Evolutionary conservation across 2,888 invertebrate genomes (phyloP).

Genomic region (Oscheius sp.): DNA sequence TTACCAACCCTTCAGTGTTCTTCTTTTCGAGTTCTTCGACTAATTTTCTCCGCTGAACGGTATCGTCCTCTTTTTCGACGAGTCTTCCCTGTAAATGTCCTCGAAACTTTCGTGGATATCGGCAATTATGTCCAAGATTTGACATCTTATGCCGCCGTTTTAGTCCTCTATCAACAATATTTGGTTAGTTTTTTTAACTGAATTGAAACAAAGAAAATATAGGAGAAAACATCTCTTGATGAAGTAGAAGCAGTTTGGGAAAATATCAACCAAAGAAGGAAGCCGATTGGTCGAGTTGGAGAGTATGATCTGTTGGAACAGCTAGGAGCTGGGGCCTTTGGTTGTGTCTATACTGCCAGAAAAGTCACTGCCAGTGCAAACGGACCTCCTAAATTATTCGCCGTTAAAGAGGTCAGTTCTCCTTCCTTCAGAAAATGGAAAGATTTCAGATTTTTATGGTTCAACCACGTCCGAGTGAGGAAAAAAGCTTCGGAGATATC

Average conservation of each 20-base stretch:
- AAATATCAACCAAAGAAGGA: constrained; percentile 42
- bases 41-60: constrained; percentile 73
- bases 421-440: not conserved
- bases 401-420: constrained; percentile 72
- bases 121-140: constrained; percentile 72
- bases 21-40: constrained; percentile 72
- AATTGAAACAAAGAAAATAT: not conserved
- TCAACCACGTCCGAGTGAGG: constrained; percentile 32
- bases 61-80: constrained; percentile 71
- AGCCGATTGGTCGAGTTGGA: constrained; percentile 69
- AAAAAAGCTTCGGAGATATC: constrained; percentile 71
- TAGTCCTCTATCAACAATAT: constrained; percentile 47
- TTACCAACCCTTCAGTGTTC: constrained; percentile 59
- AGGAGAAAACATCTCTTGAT: not conserved
- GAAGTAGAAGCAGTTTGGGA: constrained; percentile 45
- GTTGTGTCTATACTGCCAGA: constrained; percentile 73
- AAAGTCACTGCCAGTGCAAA: constrained; percentile 57
- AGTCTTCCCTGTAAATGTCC: constrained; percentile 71
- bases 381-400: constrained; percentile 53
- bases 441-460: constrained; percentile 55
- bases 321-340: constrained; percentile 73
- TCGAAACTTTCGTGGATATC: constrained; percentile 72
- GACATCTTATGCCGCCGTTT: constrained; percentile 69
- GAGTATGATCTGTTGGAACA: constrained; percentile 73
- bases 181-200: constrained; percentile 32